Conservation (phyloP, 2,888 invertebrate genomes). For the Cyrtodaria siliqua region DNA sequence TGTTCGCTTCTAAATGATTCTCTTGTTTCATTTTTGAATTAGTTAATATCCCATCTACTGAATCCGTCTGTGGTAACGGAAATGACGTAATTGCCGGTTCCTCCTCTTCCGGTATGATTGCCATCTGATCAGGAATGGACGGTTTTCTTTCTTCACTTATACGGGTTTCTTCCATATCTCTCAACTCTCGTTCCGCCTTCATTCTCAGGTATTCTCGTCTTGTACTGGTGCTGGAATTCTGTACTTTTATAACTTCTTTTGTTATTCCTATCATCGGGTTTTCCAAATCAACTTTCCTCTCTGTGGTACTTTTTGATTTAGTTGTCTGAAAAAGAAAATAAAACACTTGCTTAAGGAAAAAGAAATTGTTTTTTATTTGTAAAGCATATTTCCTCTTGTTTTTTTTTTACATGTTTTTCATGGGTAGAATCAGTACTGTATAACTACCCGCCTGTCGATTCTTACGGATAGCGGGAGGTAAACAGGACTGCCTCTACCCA, state of each 20-base stretch:
- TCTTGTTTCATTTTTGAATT: background rate
- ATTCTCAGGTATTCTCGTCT: background rate
- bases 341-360: too few relatives aligned
- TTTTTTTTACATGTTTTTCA: too few relatives aligned
- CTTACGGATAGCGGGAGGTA: too few relatives aligned
- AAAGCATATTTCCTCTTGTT: too few relatives aligned
- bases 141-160: background rate
- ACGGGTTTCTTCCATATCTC: too few relatives aligned
- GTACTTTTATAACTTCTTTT: background rate
- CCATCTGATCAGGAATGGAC: background rate
- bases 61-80: slow-evolving; percentile 26
- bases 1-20: slow-evolving; percentile 13
- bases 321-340: too few relatives aligned
- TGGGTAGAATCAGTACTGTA: too few relatives aligned
- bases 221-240: background rate
- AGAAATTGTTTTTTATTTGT: too few relatives aligned
- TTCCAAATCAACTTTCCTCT: too few relatives aligned
- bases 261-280: background rate
- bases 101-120: background rate
- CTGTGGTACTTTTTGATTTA: too few relatives aligned
- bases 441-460: too few relatives aligned
- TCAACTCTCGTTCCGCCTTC: background rate
- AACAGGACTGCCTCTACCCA: too few relatives aligned
- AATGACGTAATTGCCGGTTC: slow-evolving; percentile 43
- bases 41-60: slow-evolving; percentile 12